Base-by-base conservation (phyloP, 2,888 invertebrate genomes). In the Xiphydria camelus region DNA sequence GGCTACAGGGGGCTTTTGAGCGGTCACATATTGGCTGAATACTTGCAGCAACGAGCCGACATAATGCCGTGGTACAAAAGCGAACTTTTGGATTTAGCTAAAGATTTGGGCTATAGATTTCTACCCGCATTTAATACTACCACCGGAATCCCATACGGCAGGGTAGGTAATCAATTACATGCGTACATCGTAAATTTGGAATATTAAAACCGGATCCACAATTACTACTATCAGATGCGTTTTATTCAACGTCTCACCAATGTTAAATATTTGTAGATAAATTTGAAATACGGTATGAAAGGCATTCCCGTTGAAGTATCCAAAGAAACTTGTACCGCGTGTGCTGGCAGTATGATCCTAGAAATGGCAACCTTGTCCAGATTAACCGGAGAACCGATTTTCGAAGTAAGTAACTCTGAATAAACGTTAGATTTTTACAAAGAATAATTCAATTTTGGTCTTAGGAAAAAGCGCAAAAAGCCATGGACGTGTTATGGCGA, bases 111-210 rank as follows among this genome's bases (percentile, higher is more conserved):
- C 3, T 89, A 88, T 69, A 81, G 96, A 53, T 80, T 98, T 42
- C 76, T 99, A 49, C 98, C 98, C n/a, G 96, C 98, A 3, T 99
- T 99, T 76, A 97, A 98, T 75, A 96, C 98, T 0, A 88, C 94
- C 3, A 97, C 97, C 1, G 98, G 98, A 33, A 91, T 98, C 68
- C 98, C 98, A 6, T 93, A 94, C 77, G 91, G 96, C n/a, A 84
- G 91, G 76, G 94, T 96, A 68, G 77, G 64, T 58, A 41, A 18
- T 23, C 10, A 31, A 20, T 4, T 33, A 25, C 23, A 44, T 18
- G 6, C 6, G n/a, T n/a, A n/a, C n/a, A n/a, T n/a, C n/a, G n/a
- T n/a, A n/a, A n/a, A n/a, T n/a, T n/a, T n/a, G 21, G 32, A 22
- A 33, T 12, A 17, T 14, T 35, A 34, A 19, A n/a, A 17, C 39